Percentiles rank a stretch among this genome's conserved stretches.
phyloP scores from a whole-genome alignment of 1,140 invertebrate species.

The Lamellibrachia luymesi region DNA sequence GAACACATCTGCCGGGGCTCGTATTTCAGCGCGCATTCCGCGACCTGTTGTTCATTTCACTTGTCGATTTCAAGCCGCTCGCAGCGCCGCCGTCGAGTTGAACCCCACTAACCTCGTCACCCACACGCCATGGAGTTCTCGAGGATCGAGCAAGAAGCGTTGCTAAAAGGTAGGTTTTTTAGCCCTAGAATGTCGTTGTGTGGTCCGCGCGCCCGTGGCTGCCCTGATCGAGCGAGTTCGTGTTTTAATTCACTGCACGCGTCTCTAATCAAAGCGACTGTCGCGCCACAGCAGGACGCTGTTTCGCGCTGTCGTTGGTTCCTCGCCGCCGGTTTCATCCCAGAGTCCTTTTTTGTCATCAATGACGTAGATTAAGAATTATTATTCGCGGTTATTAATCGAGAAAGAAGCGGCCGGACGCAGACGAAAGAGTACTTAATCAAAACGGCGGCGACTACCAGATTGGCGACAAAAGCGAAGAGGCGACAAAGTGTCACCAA shows the following conservation, averaged over 20 bases:
- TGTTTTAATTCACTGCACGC: not conserved
- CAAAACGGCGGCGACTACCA: not conserved
- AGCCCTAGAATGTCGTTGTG: not conserved
- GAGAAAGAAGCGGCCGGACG: not conserved
- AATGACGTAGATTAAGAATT: not conserved
- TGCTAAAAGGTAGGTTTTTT: conserved; percentile 9
- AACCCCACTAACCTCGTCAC: not conserved
- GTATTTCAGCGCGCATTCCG: not conserved
- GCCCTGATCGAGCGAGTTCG: not conserved
- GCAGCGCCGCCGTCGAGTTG: not conserved
- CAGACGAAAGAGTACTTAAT: not conserved
- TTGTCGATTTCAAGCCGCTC: not conserved
- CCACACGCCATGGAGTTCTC: conserved; percentile 6
- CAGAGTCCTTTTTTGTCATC: not conserved
- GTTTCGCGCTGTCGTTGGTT: not conserved
- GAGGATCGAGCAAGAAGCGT: conserved; percentile 17
- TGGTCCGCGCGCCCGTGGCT: not conserved
- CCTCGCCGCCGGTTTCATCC: not conserved
- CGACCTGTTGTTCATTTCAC: not conserved
- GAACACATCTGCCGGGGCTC: not conserved
- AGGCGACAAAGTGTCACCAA: not conserved
- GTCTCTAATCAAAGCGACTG: not conserved
- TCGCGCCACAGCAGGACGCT: not conserved
- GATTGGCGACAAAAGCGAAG: not conserved
- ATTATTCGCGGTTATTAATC: not conserved